Base-by-base conservation (phyloP, 2,888 invertebrate genomes). In the Drosophila nr. perissopoda region DNA sequence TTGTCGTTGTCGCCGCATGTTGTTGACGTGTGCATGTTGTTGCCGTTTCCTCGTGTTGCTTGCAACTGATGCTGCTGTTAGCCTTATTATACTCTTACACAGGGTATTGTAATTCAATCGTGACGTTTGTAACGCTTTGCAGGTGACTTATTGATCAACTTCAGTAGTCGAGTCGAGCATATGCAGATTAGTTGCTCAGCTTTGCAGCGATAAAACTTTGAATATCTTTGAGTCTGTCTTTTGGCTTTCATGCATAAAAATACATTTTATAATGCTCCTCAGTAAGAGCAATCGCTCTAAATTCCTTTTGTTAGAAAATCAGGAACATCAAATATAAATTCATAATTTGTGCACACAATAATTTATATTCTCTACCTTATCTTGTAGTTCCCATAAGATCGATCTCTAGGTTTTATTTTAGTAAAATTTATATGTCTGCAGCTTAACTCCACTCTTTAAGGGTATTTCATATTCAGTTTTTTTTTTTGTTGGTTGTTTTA, bases 1-100 rank as follows among this genome's bases (percentile, higher is more conserved):
- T 59, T 72, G 79, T 69, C 66, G 82, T 74, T 70, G 74, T 70
- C 75, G 81, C 89, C 89, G 74, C 85, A 89, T 89, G 85, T 77
- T 84, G 86, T 88, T 88, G 89, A 89, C 85, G 76, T 89, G 85
- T 89, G 85, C 75, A 79, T 84, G 81, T 71, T 85, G 89, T 77
- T 71, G 80, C 80, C 58, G 85, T 75, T 68, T 46, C 16, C 25
- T 46, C 25, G 46, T 74, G 66, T n/a, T 61, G 54, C 31, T 63
- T 58, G 54, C 42, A 63, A 66, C 42, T 52, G 16, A 27, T 72
- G 77, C 61, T 79, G 72, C 64, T 68, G 42, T 46, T 60, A 58
- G 57, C 27, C 21, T 69, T 42, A 16, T 46, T 46, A 8, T 46
- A 27, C 25, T 27, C 46, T 25, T 8, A 16, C 16, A 0, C 16